Base-by-base conservation (phyloP, 2,888 invertebrate species). In the Deilephila porcellus region DNA sequence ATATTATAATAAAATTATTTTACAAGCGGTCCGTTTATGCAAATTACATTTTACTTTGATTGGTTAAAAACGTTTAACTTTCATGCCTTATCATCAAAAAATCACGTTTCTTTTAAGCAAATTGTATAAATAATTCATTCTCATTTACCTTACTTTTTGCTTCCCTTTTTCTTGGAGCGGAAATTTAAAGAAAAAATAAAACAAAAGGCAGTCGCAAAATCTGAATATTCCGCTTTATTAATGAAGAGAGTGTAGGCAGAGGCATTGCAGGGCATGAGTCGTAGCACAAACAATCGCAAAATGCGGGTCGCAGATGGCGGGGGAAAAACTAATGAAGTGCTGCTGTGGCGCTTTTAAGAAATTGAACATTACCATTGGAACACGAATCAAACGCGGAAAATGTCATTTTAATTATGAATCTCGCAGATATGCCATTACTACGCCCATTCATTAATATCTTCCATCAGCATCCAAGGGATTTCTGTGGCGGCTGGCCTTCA, bases 301-400 rank as follows among this genome's bases (percentile, higher is more conserved):
- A 90, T 89, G 83, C 90, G 87, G 90, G 90, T 87, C 89, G 85
- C 89, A 90, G 87, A 84, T 88, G 88, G 85, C 84, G 77, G 78
- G 78, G 83, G 80, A 71, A 82, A 84, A 88, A 88, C 91, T 90
- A 92, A 93, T 93, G 92, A 93, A 92, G 89, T 86, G 86, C 88
- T 82, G 80, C 82, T 77, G 77, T 80, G 78, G 74, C 82, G 74
- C 82, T 91, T 91, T 92, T 91, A 93, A 88, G 88, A 87, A 90
- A 93, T 91, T 90, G 87, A 90, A 91, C 86, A 85, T 86, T 86
- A 84, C 82, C 80, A 81, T 82, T 79, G 79, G 75, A 82, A 77
- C 76, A 77, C 76, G 72, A 80, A 73, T 52, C 60, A 20, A 67
- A 73, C 56, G 64, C 11, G 37, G 59, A 37, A 73, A 67, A 78